phyloP scores from a whole-genome alignment of 2,113 vertebrate genomes.

The Taxidea taxus region DNA sequence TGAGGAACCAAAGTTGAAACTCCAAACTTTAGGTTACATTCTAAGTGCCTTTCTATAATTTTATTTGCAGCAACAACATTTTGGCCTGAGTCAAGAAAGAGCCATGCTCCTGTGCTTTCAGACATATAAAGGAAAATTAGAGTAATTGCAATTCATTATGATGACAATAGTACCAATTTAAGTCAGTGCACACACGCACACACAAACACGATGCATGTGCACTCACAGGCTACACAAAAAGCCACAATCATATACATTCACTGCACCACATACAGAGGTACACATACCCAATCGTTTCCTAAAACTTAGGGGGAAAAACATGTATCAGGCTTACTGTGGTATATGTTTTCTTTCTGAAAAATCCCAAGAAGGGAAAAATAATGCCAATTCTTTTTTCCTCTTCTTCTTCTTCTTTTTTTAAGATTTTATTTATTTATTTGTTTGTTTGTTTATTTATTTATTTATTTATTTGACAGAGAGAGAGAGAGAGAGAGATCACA shows the following conservation, averaged over 20 bases:
- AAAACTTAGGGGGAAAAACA: background rate
- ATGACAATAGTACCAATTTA: background rate
- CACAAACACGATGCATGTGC: background rate
- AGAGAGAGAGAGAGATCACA: too few relatives aligned
- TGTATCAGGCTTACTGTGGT: background rate
- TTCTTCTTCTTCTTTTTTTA: conserved; percentile 59
- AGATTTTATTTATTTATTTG: too few relatives aligned
- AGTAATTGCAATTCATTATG: background rate
- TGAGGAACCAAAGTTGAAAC: background rate
- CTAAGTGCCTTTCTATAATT: background rate
- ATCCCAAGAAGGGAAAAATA: background rate
- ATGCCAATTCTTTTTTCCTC: conserved; percentile 52
- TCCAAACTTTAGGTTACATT: background rate
- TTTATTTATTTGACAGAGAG: too few relatives aligned
- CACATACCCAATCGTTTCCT: background rate
- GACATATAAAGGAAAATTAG: background rate
- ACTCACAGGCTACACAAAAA: background rate
- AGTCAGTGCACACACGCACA: background rate
- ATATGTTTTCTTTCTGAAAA: background rate
- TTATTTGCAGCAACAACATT: background rate
- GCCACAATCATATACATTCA: background rate
- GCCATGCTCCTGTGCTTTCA: background rate
- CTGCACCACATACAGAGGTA: background rate
- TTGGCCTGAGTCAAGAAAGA: background rate
- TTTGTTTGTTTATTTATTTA: too few relatives aligned